phyloP scores from a whole-genome alignment of 2,888 invertebrate genomes.

The Rhyacophila evoluta region DNA sequence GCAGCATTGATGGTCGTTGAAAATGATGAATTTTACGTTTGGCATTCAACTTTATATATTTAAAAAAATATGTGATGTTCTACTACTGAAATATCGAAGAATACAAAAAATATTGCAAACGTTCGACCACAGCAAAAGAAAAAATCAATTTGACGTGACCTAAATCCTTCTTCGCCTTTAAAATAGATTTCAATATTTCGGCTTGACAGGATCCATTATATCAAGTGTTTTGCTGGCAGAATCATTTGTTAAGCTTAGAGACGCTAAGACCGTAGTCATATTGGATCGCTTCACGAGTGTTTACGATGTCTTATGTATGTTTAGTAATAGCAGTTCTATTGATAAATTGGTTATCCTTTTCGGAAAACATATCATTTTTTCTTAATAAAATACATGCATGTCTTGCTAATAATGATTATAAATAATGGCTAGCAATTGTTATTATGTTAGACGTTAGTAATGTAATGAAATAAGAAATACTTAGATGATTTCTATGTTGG shows the following conservation, averaged over 20 bases:
- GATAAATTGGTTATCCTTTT: constrained; percentile 1
- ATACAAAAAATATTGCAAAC: neutral
- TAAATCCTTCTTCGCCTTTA: constrained; percentile 32
- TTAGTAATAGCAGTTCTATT: neutral
- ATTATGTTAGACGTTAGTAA: too few species aligned
- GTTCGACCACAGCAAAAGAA: constrained; percentile 25
- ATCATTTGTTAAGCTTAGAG: constrained; percentile 47
- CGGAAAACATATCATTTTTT: neutral
- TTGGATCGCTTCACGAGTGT: constrained; percentile 6
- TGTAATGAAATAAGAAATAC: too few species aligned
- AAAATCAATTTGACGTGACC: constrained; percentile 39
- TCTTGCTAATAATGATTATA: too few species aligned
- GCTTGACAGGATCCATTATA: constrained; percentile 47
- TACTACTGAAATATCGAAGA: neutral
- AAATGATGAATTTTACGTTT: too few species aligned
- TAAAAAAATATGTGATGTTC: neutral
- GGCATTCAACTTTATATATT: too few species aligned
- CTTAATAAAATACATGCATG: neutral
- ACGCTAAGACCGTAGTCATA: constrained; percentile 38
- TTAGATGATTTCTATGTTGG: too few species aligned
- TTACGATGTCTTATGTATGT: constrained; percentile 2
- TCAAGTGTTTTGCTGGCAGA: constrained; percentile 49
- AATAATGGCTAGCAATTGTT: too few species aligned
- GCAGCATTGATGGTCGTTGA: too few species aligned
- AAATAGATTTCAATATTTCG: constrained; percentile 49